Evolutionary conservation across 2,888 invertebrate species (phyloP).

Genomic region (Eupithecia insigniata): DNA sequence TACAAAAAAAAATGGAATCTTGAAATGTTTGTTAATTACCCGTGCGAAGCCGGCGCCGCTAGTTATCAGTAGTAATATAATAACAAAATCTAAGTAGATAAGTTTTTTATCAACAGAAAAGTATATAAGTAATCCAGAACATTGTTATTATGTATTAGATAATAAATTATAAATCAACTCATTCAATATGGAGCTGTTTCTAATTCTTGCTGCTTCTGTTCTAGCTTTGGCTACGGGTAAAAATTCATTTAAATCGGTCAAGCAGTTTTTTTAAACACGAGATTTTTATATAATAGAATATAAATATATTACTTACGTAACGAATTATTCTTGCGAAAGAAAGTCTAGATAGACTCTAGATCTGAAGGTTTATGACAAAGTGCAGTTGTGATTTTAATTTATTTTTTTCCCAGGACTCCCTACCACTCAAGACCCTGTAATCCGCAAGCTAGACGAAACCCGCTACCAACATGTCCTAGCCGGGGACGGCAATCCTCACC

Average conservation of each 20-base stretch:
- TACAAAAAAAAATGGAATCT: no score
- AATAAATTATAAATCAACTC: neutral
- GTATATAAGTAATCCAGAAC: neutral
- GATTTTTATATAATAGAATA: no score
- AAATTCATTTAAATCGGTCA: no score
- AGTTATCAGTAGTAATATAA: no score
- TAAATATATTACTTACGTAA: no score
- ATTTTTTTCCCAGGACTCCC: neutral
- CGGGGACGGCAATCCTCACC: slow-evolving; percentile 44
- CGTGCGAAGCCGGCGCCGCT: no score
- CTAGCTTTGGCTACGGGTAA: neutral
- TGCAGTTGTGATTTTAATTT: no score
- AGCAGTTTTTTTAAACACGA: no score
- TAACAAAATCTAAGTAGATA: neutral
- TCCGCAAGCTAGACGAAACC: slow-evolving; percentile 41
- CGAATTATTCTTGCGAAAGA: no score
- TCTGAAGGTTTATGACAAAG: no score
- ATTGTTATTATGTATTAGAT: neutral
- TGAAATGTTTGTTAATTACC: no score
- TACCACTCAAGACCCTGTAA: slow-evolving; percentile 16
- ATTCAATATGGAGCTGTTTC: neutral
- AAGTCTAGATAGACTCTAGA: no score
- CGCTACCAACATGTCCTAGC: slow-evolving; percentile 51
- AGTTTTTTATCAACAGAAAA: neutral
- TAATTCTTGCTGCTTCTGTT: neutral